A percentile compares a stretch with the other conserved stretches of the same genome.
phyloP scores from a whole-genome alignment of 2,113 vertebrate species.

The Myrmophylax atrothorax region DNA sequence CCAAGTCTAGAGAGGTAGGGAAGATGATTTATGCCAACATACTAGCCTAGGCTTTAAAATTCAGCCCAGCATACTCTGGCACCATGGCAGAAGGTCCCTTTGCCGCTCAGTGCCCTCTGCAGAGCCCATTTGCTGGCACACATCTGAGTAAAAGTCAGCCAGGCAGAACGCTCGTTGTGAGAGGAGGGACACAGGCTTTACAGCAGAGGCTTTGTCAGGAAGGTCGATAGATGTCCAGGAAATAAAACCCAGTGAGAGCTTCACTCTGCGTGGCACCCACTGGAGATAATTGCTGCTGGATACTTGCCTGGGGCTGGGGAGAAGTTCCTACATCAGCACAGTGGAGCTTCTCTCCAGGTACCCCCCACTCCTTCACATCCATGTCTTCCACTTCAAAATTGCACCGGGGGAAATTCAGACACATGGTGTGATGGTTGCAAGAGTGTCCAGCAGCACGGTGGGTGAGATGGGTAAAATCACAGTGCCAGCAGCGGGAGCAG shows the following conservation, averaged over 20 bases:
- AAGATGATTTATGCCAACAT: not conserved
- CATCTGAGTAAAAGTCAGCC: rapidly evolving
- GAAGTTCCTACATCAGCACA: constrained; percentile 15
- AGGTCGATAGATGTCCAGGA: not conserved
- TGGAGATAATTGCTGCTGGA: constrained; percentile 31
- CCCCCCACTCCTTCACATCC: not conserved
- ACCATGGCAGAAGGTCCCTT: not conserved
- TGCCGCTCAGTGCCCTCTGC: not conserved
- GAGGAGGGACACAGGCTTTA: not conserved
- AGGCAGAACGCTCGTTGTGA: not conserved
- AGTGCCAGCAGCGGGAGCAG: not conserved
- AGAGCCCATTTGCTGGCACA: not conserved
- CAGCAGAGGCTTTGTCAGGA: not conserved
- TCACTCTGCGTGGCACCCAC: constrained; percentile 25
- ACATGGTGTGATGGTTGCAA: rapidly evolving
- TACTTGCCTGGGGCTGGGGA: not conserved
- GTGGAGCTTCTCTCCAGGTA: not conserved
- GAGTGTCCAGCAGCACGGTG: rapidly evolving
- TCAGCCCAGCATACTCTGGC: not conserved
- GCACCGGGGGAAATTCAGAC: not conserved
- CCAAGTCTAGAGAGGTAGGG: not conserved
- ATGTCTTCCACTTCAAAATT: not conserved
- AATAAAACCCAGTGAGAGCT: not conserved
- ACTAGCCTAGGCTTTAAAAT: not conserved
- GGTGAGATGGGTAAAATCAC: not conserved